These are phyloP conservation scores for Teleogryllus oceanicus DNA, from an alignment of 2,888 invertebrate species.

Conservation along the genomic window DNA sequence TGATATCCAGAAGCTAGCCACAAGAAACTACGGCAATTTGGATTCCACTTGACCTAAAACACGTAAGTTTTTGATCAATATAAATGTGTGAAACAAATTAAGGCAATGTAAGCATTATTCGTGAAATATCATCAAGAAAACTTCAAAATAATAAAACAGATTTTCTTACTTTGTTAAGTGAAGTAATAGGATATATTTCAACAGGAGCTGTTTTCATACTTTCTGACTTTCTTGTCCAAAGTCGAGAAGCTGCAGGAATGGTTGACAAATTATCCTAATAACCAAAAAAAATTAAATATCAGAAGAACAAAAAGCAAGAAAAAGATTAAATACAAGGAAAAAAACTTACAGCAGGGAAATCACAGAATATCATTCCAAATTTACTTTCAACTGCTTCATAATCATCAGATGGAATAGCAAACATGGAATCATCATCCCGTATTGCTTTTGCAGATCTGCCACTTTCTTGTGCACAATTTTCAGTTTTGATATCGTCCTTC, in stretches of 20 bases:
- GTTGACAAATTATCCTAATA: slow-evolving; percentile 35
- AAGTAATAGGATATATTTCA: slow-evolving; percentile 47
- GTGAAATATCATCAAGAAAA: slow-evolving; percentile 18
- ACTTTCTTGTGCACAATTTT: neutral
- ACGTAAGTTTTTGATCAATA: no score
- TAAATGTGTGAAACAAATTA: no score
- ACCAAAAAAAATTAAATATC: neutral
- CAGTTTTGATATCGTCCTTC: neutral
- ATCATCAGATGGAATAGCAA: neutral
- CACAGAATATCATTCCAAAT: slow-evolving; percentile 45
- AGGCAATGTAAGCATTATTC: no score
- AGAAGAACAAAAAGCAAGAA: neutral
- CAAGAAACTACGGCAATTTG: slow-evolving; percentile 49
- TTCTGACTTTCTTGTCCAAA: slow-evolving; percentile 38
- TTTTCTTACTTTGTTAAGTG: slow-evolving; percentile 45
- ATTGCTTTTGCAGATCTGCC: neutral
- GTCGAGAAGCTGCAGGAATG: slow-evolving; percentile 36
- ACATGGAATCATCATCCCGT: neutral
- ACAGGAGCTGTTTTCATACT: slow-evolving; percentile 41
- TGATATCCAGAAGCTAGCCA: slow-evolving; percentile 50
- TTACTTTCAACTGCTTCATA: slow-evolving; percentile 45
- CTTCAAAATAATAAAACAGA: slow-evolving; percentile 19
- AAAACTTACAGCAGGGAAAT: slow-evolving; percentile 39
- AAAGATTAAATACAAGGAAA: neutral
- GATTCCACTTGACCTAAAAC: slow-evolving; percentile 49